Percentiles rank a stretch among this genome's conserved stretches.
Conservation (phyloP, 2,888 invertebrate genomes). For the Sinhomidia bicolor region DNA sequence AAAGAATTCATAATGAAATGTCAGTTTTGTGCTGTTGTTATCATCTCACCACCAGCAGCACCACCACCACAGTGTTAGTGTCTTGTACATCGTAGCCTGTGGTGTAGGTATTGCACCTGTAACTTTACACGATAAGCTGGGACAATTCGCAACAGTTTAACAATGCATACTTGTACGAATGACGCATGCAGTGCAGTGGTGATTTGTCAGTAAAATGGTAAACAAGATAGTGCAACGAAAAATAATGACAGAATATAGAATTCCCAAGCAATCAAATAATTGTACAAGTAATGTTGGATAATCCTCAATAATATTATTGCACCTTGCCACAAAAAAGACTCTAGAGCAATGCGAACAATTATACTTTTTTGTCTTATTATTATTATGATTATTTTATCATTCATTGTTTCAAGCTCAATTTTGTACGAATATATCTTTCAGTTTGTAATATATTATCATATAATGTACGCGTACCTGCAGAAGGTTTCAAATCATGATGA, state of each 20-base stretch:
- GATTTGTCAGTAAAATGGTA: slow-evolving; percentile 32
- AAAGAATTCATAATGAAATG: slow-evolving; percentile 15
- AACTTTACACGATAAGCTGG: not conserved
- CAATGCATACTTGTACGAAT: not conserved
- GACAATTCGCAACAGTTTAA: slow-evolving; percentile 16
- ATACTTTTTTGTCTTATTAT: not conserved
- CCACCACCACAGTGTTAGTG: not conserved
- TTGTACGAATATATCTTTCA: not conserved
- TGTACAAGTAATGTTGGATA: not conserved
- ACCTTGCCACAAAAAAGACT: slow-evolving; percentile 5
- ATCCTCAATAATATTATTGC: not conserved
- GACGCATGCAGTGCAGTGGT: not conserved
- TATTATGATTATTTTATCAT: not conserved
- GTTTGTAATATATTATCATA: not conserved
- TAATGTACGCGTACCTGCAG: not conserved
- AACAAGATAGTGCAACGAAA: not conserved
- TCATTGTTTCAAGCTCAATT: slow-evolving; percentile 27
- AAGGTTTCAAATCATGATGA: slow-evolving; percentile 5
- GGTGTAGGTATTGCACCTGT: slow-evolving; percentile 1
- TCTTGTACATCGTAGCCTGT: not conserved
- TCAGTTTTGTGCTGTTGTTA: not conserved
- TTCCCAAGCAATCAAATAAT: slow-evolving; percentile 24
- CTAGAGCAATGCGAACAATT: slow-evolving; percentile 22
- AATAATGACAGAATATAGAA: slow-evolving; percentile 7
- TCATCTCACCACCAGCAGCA: not conserved